Percentiles rank a stretch among this genome's conserved stretches.
Evolutionary conservation across 2,113 vertebrate genomes (phyloP).

Genomic region (Sorex fumeus): DNA sequence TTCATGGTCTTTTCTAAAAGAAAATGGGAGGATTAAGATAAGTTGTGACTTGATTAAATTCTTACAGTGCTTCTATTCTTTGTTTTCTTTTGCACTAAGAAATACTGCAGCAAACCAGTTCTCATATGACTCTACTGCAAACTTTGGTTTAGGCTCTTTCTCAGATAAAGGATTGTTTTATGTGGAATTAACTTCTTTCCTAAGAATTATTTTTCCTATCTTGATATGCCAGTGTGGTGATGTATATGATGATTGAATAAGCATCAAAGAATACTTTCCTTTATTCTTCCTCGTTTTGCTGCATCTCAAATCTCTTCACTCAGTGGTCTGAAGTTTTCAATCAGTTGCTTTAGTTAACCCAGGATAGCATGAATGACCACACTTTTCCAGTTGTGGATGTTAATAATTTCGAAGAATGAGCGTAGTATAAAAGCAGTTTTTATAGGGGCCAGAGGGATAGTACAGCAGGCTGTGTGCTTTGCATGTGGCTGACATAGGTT

Average conservation of each 20-base stretch:
- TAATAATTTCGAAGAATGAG: conserved; percentile 9
- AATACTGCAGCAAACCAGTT: neutral
- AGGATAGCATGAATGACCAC: neutral
- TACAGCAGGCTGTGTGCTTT: too few species aligned
- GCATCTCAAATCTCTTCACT: conserved; percentile 2
- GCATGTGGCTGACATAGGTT: too few species aligned
- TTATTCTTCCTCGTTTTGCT: conserved; percentile 11
- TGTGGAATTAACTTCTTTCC: conserved; percentile 22
- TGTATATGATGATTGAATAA: neutral
- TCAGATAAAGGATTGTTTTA: neutral
- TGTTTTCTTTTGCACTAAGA: neutral
- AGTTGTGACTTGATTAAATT: conserved; percentile 30
- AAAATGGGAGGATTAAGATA: conserved; percentile 49
- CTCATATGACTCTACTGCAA: conserved; percentile 57
- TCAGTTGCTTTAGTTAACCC: conserved; percentile 32
- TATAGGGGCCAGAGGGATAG: too few species aligned
- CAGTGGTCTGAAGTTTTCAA: neutral
- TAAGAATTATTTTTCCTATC: neutral
- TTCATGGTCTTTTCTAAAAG: conserved; percentile 44
- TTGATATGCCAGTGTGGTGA: neutral
- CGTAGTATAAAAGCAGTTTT: neutral
- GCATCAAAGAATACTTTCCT: neutral
- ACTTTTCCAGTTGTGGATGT: neutral
- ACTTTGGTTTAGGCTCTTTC: conserved; percentile 24
- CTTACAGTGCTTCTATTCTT: conserved; percentile 43